Conservation (phyloP, 2,797 vertebrate genomes). For the Prunella strophiata region DNA sequence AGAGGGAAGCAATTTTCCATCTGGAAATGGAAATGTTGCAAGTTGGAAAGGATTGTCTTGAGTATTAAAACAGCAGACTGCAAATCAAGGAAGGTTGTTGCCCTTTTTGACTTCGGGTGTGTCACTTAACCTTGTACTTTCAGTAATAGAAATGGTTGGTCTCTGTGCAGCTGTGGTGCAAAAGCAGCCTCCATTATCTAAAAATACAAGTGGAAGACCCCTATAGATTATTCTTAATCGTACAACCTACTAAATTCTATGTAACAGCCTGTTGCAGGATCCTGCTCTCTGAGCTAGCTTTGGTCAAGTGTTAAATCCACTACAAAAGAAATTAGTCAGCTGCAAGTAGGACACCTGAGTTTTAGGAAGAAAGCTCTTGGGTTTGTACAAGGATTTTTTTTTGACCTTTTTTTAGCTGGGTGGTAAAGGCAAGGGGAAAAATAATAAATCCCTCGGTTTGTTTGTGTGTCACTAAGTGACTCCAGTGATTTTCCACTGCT, state of each 20-base stretch:
- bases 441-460: slow-evolving; percentile 1
- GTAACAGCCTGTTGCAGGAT: background rate
- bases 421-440: background rate
- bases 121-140: slow-evolving; percentile 27
- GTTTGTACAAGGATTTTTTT: background rate
- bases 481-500: slow-evolving; percentile 42
- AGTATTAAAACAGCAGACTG: slow-evolving; percentile 37
- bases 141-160: background rate
- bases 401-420: background rate
- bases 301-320: slow-evolving; percentile 22
- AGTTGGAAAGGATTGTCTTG: slow-evolving; percentile 17
- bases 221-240: background rate
- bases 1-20: slow-evolving; percentile 39
- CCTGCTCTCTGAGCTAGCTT: background rate
- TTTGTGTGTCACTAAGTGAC: slow-evolving; percentile 6
- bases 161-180: background rate
- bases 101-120: slow-evolving; percentile 30
- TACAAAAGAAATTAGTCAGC: background rate
- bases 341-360: background rate
- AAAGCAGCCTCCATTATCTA: background rate
- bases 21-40: slow-evolving; percentile 51
- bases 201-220: background rate
- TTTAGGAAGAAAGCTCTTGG: background rate
- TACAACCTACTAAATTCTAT: background rate
- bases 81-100: slow-evolving; percentile 44